Percentiles rank a stretch among this genome's conserved stretches.
Conservation (phyloP, 2,797 vertebrate genomes). For the Masticophis lateralis region DNA sequence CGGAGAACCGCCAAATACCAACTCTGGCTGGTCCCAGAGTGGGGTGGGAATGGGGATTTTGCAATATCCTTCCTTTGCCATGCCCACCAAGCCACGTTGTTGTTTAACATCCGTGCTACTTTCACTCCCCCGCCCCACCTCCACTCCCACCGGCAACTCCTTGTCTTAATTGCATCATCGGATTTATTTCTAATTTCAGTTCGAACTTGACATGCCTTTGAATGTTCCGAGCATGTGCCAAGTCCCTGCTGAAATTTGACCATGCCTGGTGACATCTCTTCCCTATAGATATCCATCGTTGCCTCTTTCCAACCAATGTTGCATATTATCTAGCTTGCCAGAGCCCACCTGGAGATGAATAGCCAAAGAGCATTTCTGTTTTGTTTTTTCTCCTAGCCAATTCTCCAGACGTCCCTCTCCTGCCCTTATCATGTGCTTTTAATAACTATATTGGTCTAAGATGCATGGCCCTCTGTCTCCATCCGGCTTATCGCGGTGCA, state of each 20-base stretch:
- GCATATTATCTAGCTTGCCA: not conserved
- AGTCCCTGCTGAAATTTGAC: not conserved
- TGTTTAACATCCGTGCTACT: not conserved
- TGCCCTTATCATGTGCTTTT: not conserved
- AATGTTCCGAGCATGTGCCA: not conserved
- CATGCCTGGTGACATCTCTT: not conserved
- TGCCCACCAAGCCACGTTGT: not conserved
- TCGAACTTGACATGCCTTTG: not conserved
- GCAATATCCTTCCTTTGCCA: too few species aligned
- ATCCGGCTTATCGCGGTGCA: not conserved
- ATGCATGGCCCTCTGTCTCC: not conserved
- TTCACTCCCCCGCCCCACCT: rapidly evolving
- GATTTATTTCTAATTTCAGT: not conserved
- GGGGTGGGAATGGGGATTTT: too few species aligned
- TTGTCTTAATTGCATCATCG: not conserved
- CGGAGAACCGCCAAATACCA: too few species aligned
- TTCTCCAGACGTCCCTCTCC: not conserved
- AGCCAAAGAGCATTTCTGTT: not conserved
- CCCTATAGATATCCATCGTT: not conserved
- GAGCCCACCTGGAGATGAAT: not conserved
- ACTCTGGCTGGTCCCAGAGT: too few species aligned
- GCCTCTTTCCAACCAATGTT: not conserved
- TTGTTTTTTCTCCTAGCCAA: slow-evolving; percentile 13
- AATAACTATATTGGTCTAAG: not conserved
- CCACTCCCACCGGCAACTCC: not conserved